phyloP scores from a whole-genome alignment of 2,888 invertebrate genomes.

The Hydrotaea cyrtoneurina region DNA sequence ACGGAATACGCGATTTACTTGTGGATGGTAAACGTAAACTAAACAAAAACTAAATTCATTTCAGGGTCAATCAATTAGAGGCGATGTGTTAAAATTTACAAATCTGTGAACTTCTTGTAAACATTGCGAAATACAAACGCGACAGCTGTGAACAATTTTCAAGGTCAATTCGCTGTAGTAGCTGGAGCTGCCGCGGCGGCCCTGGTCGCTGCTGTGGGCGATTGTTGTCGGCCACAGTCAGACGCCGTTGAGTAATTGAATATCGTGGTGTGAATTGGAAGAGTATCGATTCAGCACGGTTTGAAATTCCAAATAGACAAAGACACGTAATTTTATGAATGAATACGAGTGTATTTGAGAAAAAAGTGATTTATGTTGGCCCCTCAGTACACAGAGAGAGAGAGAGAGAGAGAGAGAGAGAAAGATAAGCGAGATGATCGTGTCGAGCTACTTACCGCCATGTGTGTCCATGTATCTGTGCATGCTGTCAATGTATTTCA shows the following conservation, averaged over 20 bases:
- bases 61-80: conserved; percentile 73
- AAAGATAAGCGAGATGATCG: not conserved
- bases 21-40: not conserved
- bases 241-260: conserved; percentile 17
- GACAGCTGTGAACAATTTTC: conserved; percentile 65
- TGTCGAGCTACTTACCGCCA: conserved; percentile 85
- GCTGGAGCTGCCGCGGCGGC: not conserved
- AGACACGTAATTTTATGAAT: not conserved
- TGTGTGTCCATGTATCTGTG: conserved; percentile 91
- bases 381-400: too few relatives aligned
- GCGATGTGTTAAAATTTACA: conserved; percentile 72
- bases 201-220: not conserved
- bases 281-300: conserved; percentile 32
- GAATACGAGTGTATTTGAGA: not conserved
- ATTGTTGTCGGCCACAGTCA: conserved; percentile 18
- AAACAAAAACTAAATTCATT: not conserved
- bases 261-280: conserved; percentile 2
- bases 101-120: conserved; percentile 63
- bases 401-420: too few relatives aligned
- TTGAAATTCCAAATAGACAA: conserved; percentile 26
- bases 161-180: conserved; percentile 69
- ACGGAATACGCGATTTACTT: not conserved
- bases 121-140: conserved; percentile 44
- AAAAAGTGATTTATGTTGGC: too few relatives aligned
- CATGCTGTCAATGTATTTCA: conserved; percentile 89